Conservation (phyloP, 1,140 invertebrate genomes). For the Zaprionus ornatus region DNA sequence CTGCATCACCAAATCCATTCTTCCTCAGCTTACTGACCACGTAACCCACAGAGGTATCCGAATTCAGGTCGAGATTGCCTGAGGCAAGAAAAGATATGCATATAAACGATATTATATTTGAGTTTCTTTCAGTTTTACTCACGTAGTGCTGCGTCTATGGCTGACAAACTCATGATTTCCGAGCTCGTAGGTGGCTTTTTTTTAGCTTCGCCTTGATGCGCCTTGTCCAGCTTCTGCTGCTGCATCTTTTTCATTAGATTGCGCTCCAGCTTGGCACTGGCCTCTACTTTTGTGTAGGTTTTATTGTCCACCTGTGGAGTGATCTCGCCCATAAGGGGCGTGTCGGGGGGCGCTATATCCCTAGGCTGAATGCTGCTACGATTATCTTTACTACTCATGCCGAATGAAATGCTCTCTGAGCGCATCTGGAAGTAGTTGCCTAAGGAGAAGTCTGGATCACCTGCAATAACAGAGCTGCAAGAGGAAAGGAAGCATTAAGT, state of each 20-base stretch:
- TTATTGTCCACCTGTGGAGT: conserved; percentile 73
- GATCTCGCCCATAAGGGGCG: conserved; percentile 2
- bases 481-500: neutral
- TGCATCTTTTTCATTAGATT: conserved; percentile 59
- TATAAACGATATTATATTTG: neutral
- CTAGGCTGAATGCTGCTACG: conserved; percentile 29
- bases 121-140: conserved; percentile 7
- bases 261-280: conserved; percentile 30
- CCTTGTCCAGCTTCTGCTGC: conserved; percentile 43
- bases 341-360: conserved; percentile 23
- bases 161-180: conserved; percentile 70
- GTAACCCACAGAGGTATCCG: conserved; percentile 60
- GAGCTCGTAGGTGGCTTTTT: conserved; percentile 54
- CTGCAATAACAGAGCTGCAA: conserved; percentile 62
- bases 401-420: conserved; percentile 70
- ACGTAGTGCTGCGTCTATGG: conserved; percentile 72
- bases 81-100: neutral
- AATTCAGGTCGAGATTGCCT: conserved; percentile 60
- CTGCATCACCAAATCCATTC: conserved; percentile 10
- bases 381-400: conserved; percentile 43
- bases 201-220: conserved; percentile 28
- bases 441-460: conserved; percentile 75
- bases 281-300: conserved; percentile 65
- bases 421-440: conserved; percentile 74
- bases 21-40: conserved; percentile 49